Evolutionary conservation across 2,888 invertebrate genomes (phyloP).

Genomic region (Resseliella maxima): DNA sequence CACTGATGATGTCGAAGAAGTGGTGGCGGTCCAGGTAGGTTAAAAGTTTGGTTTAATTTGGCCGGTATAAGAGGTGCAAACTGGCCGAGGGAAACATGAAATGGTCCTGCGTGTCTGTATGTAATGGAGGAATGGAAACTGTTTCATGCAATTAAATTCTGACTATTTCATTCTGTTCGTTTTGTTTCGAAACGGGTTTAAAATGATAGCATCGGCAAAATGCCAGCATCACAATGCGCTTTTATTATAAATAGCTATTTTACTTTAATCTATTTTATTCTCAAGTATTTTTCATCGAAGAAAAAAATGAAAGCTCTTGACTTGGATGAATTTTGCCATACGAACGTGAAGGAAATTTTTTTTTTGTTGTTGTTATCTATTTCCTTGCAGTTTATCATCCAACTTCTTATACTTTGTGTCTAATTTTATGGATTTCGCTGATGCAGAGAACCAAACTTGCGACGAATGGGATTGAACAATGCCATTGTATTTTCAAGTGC

Average conservation of each 20-base stretch:
- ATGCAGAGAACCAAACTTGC: neutral
- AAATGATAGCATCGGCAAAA: neutral
- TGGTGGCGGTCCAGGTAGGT: neutral
- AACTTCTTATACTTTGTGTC: neutral
- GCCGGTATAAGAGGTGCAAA: neutral
- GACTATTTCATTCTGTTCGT: neutral
- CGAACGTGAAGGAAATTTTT: no score
- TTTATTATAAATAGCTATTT: slow-evolving; percentile 31
- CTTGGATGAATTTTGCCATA: neutral
- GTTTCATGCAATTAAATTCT: slow-evolving; percentile 30
- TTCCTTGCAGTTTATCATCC: slow-evolving; percentile 13
- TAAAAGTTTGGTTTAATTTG: neutral
- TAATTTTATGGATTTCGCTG: neutral
- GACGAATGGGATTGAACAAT: slow-evolving; percentile 1
- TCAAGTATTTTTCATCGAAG: neutral
- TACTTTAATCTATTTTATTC: neutral
- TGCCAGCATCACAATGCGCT: neutral
- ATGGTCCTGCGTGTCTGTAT: no score
- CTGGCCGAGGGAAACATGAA: neutral
- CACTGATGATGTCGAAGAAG: neutral
- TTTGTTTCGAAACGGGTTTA: neutral
- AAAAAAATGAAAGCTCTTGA: neutral
- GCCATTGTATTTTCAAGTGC: slow-evolving; percentile 31
- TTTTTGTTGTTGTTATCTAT: no score
- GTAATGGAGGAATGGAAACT: neutral